Conservation (phyloP, 1,140 invertebrate species). For the Episyrphus balteatus region DNA sequence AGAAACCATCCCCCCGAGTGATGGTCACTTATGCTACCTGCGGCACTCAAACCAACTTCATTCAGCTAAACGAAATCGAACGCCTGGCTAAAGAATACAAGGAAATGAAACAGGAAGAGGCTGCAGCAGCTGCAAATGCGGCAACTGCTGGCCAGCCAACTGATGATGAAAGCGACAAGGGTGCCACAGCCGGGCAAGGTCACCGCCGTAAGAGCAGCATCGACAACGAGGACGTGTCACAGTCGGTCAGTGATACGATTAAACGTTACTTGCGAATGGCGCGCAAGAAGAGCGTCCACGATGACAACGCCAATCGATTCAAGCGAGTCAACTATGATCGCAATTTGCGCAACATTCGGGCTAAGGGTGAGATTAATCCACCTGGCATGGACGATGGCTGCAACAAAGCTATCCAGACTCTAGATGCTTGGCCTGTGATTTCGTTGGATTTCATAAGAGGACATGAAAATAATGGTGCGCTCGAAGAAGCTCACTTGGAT, state of each 20-base stretch:
- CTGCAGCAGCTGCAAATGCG: not conserved
- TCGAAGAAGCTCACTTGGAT: conserved; percentile 16
- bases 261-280: conserved; percentile 75
- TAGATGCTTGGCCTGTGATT: conserved; percentile 56
- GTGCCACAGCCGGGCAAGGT: not conserved
- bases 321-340: conserved; percentile 81
- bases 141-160: conserved; percentile 19
- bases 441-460: conserved; percentile 24
- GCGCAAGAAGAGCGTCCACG: conserved; percentile 69
- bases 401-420: conserved; percentile 61
- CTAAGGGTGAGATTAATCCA: conserved; percentile 61
- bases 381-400: conserved; percentile 59
- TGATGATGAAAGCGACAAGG: conserved; percentile 17
- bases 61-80: conserved; percentile 21
- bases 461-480: conserved; percentile 11
- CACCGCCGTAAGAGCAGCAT: conserved; percentile 54
- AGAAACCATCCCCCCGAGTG: not conserved
- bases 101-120: conserved; percentile 22
- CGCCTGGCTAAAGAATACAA: conserved; percentile 15
- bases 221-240: conserved; percentile 71
- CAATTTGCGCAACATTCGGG: conserved; percentile 70
- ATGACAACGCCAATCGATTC: conserved; percentile 68
- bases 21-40: conserved; percentile 8
- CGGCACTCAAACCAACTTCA: conserved; percentile 26
- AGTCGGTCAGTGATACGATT: conserved; percentile 74